Percentiles rank a stretch among this genome's conserved stretches.
Evolutionary conservation across 2,113 vertebrate genomes (phyloP).

Genomic region (Circaetus cinerascens): DNA sequence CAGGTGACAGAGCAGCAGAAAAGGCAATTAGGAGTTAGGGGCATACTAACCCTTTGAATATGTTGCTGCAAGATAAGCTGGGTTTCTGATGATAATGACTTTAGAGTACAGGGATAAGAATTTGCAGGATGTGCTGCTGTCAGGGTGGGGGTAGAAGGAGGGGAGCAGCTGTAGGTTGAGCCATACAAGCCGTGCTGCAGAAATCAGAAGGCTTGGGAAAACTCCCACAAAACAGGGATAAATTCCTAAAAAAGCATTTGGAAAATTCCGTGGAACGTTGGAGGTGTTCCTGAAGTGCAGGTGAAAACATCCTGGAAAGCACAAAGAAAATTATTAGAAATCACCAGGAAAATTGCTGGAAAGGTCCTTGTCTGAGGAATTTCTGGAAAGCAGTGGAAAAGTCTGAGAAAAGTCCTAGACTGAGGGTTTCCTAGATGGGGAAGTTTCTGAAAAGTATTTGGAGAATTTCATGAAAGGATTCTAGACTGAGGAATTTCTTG

Average conservation of each 20-base stretch:
- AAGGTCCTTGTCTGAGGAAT: neutral
- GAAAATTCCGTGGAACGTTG: neutral
- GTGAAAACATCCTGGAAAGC: neutral
- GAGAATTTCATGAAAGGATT: neutral
- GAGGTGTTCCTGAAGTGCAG: neutral
- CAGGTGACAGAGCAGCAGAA: neutral
- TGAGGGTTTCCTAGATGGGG: neutral
- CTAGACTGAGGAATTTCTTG: neutral
- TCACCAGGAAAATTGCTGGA: neutral
- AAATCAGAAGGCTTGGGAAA: neutral
- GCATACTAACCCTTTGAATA: neutral
- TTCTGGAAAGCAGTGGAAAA: neutral
- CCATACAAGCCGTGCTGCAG: rapidly evolving
- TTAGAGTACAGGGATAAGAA: neutral
- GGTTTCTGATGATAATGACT: neutral
- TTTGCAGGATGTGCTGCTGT: neutral
- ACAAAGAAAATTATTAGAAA: neutral
- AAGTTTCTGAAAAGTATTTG: neutral
- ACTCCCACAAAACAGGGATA: neutral
- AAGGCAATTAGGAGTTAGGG: neutral
- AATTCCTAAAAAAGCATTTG: neutral
- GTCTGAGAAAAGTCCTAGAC: neutral
- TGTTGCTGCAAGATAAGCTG: neutral
- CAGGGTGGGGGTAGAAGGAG: neutral
- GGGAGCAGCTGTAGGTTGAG: neutral